phyloP scores from a whole-genome alignment of 2,888 invertebrate genomes.

The Erebia epiphron region DNA sequence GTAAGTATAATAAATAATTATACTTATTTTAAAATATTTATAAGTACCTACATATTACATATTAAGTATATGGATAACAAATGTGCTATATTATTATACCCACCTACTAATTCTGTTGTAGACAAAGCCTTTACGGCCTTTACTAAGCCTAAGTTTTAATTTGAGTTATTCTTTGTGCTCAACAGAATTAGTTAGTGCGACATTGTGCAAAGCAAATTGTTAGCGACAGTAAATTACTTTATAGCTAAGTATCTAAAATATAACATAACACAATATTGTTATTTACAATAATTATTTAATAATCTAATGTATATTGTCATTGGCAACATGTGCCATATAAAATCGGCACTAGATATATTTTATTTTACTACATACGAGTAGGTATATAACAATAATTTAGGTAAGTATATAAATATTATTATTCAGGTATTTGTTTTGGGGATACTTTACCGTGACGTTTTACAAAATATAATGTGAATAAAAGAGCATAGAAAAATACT shows the following conservation, averaged over 20 bases:
- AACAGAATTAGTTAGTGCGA: conserved; percentile 4
- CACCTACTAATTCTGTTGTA: too few species aligned
- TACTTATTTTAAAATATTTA: too few species aligned
- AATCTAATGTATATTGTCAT: conserved; percentile 60
- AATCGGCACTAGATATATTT: conserved; percentile 30
- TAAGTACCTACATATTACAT: too few species aligned
- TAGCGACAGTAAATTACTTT: background rate
- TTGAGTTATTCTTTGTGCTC: background rate
- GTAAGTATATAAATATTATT: conserved; percentile 15
- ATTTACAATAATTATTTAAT: conserved; percentile 16
- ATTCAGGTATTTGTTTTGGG: conserved; percentile 22
- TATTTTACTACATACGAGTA: conserved; percentile 15
- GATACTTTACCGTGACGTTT: conserved; percentile 28
- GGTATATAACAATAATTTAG: background rate
- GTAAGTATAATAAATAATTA: too few species aligned
- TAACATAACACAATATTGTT: conserved; percentile 6
- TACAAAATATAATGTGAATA: conserved; percentile 18
- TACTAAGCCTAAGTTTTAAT: background rate
- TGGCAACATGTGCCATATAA: conserved; percentile 59
- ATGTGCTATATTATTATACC: too few species aligned
- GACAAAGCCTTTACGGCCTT: too few species aligned
- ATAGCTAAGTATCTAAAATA: conserved; percentile 8
- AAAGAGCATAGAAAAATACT: conserved; percentile 70
- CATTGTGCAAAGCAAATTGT: background rate
- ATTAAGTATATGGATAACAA: too few species aligned